Evolutionary conservation across 2,113 vertebrate species (phyloP), one percentile per base, ranked within the genome.

Genomic region (Tachycineta bicolor): DNA sequence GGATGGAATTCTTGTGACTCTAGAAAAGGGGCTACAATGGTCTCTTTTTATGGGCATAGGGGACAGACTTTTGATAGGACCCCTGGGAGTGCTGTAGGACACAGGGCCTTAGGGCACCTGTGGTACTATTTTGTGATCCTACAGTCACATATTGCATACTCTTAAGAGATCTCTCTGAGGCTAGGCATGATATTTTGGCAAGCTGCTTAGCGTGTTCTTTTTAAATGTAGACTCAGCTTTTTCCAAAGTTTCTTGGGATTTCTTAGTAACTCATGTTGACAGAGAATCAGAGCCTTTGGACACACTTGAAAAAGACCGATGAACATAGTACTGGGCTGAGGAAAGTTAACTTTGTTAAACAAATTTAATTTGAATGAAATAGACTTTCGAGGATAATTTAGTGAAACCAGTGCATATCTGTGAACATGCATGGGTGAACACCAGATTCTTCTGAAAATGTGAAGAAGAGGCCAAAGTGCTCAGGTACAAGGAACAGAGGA

Each of bases 281-380:
- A 89, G 68, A 87, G 39, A 31, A 2, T 75, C 74, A 84, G 84
- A 90, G 53, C 23, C 75, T 86, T 93, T 83, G 95, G 85, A 83
- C 11, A 34, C 18, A 24, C 71, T 87, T 96, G 69, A 84, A 84
- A 89, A 84, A 82, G 77, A 43, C 39, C 4, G 1, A 79, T 70
- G 60, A 70, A 83, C 1, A 2, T 34, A 87, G 21, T 43, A 43
- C 14, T 77, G 50, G 55, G 31, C 59, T 69, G 76, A 89, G 69
- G 60, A 77, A 92, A 94, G 76, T 80, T 89, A 92, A 83, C 71
- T 95, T 73, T 58, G 59, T 90, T 89, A 85, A 95, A 78, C 12
- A 75, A 78, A 84, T 89, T 50, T 91, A 89, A 93, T 93, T 93
- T 91, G 37, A 87, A 85, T 60, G 29, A 94, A 91, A 91, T 39